Conservation (phyloP, 2,113 vertebrate genomes). For the Onychostruthus taczanowskii region DNA sequence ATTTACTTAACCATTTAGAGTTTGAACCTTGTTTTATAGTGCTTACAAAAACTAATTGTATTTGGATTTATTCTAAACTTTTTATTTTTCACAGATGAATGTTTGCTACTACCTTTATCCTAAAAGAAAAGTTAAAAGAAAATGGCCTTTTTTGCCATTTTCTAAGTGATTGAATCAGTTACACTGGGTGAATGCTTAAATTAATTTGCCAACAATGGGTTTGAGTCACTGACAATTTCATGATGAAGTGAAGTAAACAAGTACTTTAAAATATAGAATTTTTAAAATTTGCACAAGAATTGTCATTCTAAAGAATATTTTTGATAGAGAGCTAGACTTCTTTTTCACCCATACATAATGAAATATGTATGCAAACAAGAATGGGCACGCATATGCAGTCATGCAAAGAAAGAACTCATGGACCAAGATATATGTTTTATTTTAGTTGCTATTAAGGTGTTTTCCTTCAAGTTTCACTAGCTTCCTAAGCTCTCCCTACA, state of each 20-base stretch:
- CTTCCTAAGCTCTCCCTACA: not conserved
- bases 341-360: not conserved
- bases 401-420: fast-evolving
- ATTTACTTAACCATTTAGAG: not conserved
- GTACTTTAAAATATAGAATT: not conserved
- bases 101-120: not conserved
- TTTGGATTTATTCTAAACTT: slow-evolving; percentile 2
- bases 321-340: not conserved
- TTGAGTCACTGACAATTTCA: not conserved
- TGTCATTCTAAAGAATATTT: not conserved
- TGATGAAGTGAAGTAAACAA: not conserved
- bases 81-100: not conserved
- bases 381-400: not conserved
- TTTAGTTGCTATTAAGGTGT: not conserved
- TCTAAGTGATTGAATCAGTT: not conserved
- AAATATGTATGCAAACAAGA: not conserved
- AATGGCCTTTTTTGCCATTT: not conserved
- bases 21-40: not conserved
- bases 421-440: not conserved
- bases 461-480: not conserved
- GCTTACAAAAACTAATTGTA: slow-evolving; percentile 7
- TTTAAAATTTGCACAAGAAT: not conserved
- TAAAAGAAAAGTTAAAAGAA: not conserved
- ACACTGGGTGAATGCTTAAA: not conserved
- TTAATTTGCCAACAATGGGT: not conserved